phyloP scores from a whole-genome alignment of 1,140 invertebrate genomes.

The Bombus polaris region DNA sequence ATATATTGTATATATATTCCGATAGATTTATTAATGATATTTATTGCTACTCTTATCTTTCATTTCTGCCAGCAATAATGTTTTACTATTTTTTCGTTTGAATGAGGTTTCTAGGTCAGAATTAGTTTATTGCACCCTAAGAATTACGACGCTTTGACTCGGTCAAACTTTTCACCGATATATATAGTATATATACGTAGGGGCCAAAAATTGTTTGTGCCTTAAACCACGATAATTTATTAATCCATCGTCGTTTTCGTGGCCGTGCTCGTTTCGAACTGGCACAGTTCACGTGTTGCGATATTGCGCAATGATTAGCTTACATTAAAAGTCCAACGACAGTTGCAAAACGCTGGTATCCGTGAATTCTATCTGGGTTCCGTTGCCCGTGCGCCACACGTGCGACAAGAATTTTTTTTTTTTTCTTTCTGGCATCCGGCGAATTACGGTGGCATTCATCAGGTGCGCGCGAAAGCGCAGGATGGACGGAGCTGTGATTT shows the following conservation, averaged over 20 bases:
- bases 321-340: background rate
- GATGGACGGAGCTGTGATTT: slow-evolving; percentile 41
- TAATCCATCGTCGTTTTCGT: background rate
- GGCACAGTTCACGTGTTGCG: background rate
- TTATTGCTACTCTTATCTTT: too few species aligned
- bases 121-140: too few species aligned
- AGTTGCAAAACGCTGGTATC: slow-evolving; percentile 8
- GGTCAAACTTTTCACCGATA: too few species aligned
- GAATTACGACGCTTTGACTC: too few species aligned
- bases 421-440: background rate
- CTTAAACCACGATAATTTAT: background rate
- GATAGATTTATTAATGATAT: too few species aligned
- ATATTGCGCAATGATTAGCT: background rate
- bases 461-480: background rate
- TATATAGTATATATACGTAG: too few species aligned
- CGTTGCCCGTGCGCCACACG: background rate
- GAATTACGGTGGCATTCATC: slow-evolving; percentile 2
- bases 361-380: background rate
- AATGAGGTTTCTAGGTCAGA: too few species aligned
- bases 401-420: background rate
- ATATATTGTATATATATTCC: too few species aligned
- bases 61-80: too few species aligned
- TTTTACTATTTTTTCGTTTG: too few species aligned
- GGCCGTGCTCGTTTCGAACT: background rate
- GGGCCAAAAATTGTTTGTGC: background rate